phyloP scores from a whole-genome alignment of 2,113 vertebrate genomes.

The Rhinopomastus cyanomelas region DNA sequence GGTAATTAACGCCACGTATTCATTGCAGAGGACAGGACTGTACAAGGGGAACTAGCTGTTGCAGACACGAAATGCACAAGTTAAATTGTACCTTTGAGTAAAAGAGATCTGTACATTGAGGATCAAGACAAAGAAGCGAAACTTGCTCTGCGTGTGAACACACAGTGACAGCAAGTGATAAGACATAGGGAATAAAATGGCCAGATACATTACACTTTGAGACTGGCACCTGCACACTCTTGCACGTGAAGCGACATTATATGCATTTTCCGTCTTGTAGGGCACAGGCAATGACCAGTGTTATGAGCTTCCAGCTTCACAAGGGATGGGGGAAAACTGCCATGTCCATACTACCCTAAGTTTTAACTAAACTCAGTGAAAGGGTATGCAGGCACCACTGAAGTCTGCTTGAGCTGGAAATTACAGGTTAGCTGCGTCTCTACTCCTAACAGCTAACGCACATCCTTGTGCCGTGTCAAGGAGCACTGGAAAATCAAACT shows the following conservation, averaged over 20 bases:
- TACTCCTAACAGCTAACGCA: not conserved
- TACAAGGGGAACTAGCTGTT: not conserved
- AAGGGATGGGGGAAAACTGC: not conserved
- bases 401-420: not conserved
- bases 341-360: not conserved
- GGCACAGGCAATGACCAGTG: not conserved
- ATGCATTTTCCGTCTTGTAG: not conserved
- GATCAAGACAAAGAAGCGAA: slow-evolving; percentile 30
- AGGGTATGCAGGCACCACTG: not conserved
- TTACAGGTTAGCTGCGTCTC: not conserved
- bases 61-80: not conserved
- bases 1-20: slow-evolving; percentile 1
- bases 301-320: not conserved
- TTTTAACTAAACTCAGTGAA: not conserved
- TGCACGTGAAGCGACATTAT: fast-evolving
- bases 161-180: not conserved
- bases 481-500: not conserved
- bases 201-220: not conserved
- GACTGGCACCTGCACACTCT: not conserved
- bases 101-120: not conserved
- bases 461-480: too few species aligned
- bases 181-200: not conserved
- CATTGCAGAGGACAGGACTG: not conserved
- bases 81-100: slow-evolving; percentile 12
- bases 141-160: not conserved